These are phyloP conservation scores for Seriola quinqueradiata DNA, from an alignment of 2,113 vertebrate species.

Conservation along the genomic window DNA sequence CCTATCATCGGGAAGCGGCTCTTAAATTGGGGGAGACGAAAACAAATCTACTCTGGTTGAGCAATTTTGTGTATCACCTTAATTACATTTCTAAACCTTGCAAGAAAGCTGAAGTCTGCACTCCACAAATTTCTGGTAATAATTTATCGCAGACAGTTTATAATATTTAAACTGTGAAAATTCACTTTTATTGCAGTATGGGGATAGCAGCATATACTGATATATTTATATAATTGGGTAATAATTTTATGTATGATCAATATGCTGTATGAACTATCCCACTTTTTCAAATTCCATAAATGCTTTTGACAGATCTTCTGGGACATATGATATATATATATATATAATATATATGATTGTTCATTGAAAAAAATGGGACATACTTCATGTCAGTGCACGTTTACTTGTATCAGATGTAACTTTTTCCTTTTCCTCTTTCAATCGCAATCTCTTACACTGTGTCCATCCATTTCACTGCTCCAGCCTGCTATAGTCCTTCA, in stretches of 20 bases:
- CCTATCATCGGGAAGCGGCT: conserved; percentile 55
- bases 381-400: not conserved
- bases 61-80: conserved; percentile 43
- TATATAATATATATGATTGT: not conserved
- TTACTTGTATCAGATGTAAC: conserved; percentile 75
- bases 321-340: not conserved
- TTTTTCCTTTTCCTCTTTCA: conserved; percentile 84
- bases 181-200: not conserved
- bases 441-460: conserved; percentile 53
- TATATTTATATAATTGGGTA: not conserved
- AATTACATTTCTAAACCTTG: conserved; percentile 62
- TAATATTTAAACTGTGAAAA: conserved; percentile 18
- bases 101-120: conserved; percentile 17
- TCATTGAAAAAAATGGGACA: not conserved
- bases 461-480: conserved; percentile 62
- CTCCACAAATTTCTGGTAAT: conserved; percentile 26
- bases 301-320: not conserved
- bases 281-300: not conserved
- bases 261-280: not conserved
- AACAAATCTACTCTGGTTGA: conserved; percentile 68
- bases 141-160: conserved; percentile 23
- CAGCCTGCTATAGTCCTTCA: conserved; percentile 23
- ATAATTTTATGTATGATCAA: not conserved
- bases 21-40: conserved; percentile 61
- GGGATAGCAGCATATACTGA: not conserved